These are phyloP conservation scores for Gnatocerus cornutus DNA, from an alignment of 2,888 invertebrate genomes.

Conservation along the genomic window DNA sequence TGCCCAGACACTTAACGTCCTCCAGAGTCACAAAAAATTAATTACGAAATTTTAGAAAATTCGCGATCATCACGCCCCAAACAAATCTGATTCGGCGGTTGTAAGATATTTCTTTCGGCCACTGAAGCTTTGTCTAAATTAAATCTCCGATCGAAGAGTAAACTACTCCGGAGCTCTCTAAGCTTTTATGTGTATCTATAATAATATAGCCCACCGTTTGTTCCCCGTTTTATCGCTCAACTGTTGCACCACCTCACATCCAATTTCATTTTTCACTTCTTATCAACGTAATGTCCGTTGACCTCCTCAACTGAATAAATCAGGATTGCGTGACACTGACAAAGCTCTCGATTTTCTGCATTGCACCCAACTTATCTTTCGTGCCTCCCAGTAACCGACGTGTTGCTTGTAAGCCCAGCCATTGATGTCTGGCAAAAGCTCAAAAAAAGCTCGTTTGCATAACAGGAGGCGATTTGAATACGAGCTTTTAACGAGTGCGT, in stretches of 20 bases:
- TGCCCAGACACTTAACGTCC: neutral
- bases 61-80: constrained; percentile 9
- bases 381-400: no score
- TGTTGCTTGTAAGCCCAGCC: no score
- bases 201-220: neutral
- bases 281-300: neutral
- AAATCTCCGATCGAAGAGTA: constrained; percentile 24
- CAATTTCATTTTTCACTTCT: neutral
- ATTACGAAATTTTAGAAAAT: neutral
- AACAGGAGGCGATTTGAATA: no score
- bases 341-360: no score
- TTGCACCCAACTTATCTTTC: no score
- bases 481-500: no score
- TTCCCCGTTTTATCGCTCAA: neutral
- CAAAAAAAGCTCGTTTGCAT: no score
- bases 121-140: constrained; percentile 20
- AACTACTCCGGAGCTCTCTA: constrained; percentile 15
- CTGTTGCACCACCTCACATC: neutral
- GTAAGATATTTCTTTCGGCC: constrained; percentile 18
- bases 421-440: no score
- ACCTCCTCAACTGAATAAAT: neutral
- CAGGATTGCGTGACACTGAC: no score
- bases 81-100: constrained; percentile 4
- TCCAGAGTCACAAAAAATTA: neutral
- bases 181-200: no score